Base-by-base conservation (phyloP, 1,140 invertebrate species). In the Heliothis virescens region DNA sequence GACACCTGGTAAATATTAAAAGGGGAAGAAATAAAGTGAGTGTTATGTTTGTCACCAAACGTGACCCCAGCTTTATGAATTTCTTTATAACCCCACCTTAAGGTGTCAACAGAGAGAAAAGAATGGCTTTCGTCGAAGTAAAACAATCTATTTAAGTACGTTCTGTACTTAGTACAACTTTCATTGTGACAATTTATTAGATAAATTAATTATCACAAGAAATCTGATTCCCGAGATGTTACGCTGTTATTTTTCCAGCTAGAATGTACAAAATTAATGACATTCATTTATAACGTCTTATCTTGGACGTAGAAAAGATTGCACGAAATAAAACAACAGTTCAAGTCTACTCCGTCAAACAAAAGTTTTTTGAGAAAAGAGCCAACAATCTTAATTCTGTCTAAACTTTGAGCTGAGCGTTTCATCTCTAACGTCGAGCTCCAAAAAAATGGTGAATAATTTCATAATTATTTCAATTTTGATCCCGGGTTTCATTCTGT, bases 1-100 rank as follows among this genome's bases (percentile, higher is more conserved):
- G 85, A 87, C 89, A 92, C 90, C 91, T 92, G 91, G 88, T 86
- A 87, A 90, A 91, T 92, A 92, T 90, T 89, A 90, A 85, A 86
- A 87, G 86, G 86, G 89, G 88, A 86, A 82, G 62, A 67, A 81
- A 84, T 84, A 85, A 82, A 82, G 53, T 81, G 82, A 82, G 53
- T 81, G 82, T 83, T 79, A 85, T 82, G 79, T 82, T 83, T 82
- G 79, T 76, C 82, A 85, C 78, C 34, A 80, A 82, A 82, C 84
- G 84, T 85, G 82, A 79, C 80, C 79, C 63, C n/a, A 47, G 11
- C 62, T 79, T 82, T 82, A 85, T 85, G 82, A 79, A 81, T 83
- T 83, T 79, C 73, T 83, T 82, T 83, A 65, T 76, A 76, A 76
- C 74, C 50, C 57, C 15, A 29, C 47, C 74, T 76, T 76, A 76